These are phyloP conservation scores for Rhyacichthys aspro DNA, from an alignment of 2,797 vertebrate genomes.

Conservation along the genomic window DNA sequence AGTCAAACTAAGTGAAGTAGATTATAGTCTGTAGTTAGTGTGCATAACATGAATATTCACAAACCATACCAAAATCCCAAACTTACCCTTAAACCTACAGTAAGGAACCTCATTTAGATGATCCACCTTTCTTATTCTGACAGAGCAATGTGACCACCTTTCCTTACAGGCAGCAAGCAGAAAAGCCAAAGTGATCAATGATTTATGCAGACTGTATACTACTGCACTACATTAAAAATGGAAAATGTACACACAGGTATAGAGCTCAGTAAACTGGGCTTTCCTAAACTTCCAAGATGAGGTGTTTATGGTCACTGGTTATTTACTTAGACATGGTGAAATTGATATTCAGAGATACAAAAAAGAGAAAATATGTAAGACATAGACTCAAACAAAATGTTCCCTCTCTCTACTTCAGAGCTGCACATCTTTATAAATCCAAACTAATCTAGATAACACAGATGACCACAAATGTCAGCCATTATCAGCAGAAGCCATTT, in stretches of 20 bases:
- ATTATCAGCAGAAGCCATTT: constrained; percentile 50
- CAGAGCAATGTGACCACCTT: constrained; percentile 26
- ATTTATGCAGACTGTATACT: constrained; percentile 45
- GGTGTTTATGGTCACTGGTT: no score
- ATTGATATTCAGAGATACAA: neutral
- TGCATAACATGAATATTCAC: no score
- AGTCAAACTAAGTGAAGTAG: no score
- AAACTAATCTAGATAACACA: constrained; percentile 10
- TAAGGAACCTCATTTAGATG: no score
- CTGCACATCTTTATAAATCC: constrained; percentile 11
- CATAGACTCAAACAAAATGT: no score
- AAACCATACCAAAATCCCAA: no score
- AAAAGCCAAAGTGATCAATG: constrained; percentile 48
- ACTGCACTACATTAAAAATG: constrained; percentile 60
- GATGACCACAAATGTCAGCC: constrained; percentile 55
- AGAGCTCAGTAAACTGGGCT: constrained; percentile 13
- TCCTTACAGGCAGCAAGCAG: constrained; percentile 33
- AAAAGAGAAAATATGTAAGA: neutral
- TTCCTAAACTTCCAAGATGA: neutral
- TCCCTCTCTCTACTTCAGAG: constrained; percentile 4
- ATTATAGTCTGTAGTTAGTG: no score
- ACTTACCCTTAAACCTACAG: no score
- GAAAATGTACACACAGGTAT: constrained; percentile 45
- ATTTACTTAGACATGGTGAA: neutral
- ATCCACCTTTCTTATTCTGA: neutral